Percentiles rank a stretch among this genome's conserved stretches.
phyloP scores from a whole-genome alignment of 1,140 invertebrate species.

The Chymomyza costata region DNA sequence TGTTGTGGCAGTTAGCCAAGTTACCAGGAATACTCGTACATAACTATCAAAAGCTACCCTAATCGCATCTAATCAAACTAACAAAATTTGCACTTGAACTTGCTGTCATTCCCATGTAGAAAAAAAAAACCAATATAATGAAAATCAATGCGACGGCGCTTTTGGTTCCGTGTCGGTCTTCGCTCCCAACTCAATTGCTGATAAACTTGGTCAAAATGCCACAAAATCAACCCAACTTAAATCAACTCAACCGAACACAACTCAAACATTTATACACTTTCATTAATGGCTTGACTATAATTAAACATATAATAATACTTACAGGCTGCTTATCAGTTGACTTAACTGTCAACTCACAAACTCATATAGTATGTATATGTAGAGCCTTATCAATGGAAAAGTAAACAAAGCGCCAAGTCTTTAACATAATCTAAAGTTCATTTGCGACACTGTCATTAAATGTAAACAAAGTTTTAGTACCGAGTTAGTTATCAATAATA shows the following conservation, averaged over 20 bases:
- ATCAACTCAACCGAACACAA: too few species aligned
- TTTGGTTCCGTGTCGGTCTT: neutral
- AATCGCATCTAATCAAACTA: too few species aligned
- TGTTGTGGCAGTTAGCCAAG: too few species aligned
- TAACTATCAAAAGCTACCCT: too few species aligned
- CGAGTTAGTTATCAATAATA: constrained; percentile 14
- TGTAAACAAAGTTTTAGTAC: constrained; percentile 16
- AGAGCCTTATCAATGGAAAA: constrained; percentile 12
- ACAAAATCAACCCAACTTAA: too few species aligned
- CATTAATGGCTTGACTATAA: constrained; percentile 6
- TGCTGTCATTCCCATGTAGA: too few species aligned
- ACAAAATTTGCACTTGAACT: too few species aligned
- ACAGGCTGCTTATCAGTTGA: constrained; percentile 12
- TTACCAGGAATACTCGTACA: too few species aligned
- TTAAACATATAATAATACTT: constrained; percentile 6
- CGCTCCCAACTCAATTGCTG: constrained; percentile 4
- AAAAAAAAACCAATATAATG: too few species aligned
- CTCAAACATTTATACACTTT: constrained; percentile 4
- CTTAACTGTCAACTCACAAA: neutral
- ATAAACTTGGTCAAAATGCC: constrained; percentile 6
- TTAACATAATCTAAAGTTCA: constrained; percentile 19
- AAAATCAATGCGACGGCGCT: too few species aligned
- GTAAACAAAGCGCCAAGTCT: constrained; percentile 13
- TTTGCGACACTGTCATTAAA: neutral
- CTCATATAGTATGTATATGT: too few species aligned